A percentile compares a stretch with the other conserved stretches of the same genome.
phyloP scores from a whole-genome alignment of 2,888 invertebrate genomes.

The Augochlorella aurata region DNA sequence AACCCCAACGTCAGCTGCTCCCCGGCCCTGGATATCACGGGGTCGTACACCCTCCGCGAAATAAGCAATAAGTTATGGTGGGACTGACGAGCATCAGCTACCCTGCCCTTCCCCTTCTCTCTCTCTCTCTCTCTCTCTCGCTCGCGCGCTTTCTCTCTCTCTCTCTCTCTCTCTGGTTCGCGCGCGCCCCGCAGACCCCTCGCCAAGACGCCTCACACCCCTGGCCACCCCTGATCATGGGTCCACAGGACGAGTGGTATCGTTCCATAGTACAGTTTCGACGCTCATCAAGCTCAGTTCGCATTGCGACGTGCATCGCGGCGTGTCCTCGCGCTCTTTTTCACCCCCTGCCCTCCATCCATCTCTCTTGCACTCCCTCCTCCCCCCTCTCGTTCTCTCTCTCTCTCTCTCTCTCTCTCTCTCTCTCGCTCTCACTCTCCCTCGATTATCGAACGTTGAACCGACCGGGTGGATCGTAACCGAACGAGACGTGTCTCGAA shows the following conservation, averaged over 20 bases:
- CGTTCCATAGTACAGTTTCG: constrained; percentile 68
- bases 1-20: constrained; percentile 78
- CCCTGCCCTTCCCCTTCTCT: constrained; percentile 42
- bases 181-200: constrained; percentile 50
- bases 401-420: not conserved
- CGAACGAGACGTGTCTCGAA: constrained; percentile 15
- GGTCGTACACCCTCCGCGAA: constrained; percentile 71
- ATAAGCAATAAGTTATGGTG: constrained; percentile 80
- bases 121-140: constrained; percentile 47
- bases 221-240: constrained; percentile 59
- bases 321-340: constrained; percentile 53
- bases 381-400: not conserved
- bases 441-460: constrained; percentile 30
- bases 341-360: constrained; percentile 16
- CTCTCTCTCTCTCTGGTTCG: too few species aligned
- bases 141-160: not conserved
- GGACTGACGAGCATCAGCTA: constrained; percentile 60
- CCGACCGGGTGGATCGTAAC: constrained; percentile 18
- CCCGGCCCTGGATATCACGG: constrained; percentile 61
- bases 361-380: too few species aligned
- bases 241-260: constrained; percentile 62
- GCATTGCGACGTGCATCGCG: constrained; percentile 68
- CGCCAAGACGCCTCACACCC: constrained; percentile 54
- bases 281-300: constrained; percentile 67
- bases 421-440: not conserved